Evolutionary conservation across 2,888 invertebrate genomes (phyloP).

Genomic region (Chymomyza fuscimana): DNA sequence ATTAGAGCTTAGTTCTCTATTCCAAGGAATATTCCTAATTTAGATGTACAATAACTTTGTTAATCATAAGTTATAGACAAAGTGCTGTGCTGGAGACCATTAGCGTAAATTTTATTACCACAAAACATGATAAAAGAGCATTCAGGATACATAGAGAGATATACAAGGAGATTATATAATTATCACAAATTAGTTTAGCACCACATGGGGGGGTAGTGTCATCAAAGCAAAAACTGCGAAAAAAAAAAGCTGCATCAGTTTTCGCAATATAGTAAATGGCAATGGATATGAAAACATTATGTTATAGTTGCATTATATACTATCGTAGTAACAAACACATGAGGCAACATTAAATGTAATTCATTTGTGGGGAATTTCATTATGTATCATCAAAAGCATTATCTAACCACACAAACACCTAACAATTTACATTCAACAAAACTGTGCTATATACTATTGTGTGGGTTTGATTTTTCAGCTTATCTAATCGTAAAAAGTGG

Average conservation of each 20-base stretch:
- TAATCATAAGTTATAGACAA: background rate
- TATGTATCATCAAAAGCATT: background rate
- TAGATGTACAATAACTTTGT: background rate
- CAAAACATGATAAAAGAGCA: slow-evolving; percentile 21
- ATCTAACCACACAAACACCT: background rate
- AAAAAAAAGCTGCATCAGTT: background rate
- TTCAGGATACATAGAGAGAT: slow-evolving; percentile 2
- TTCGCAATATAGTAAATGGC: background rate
- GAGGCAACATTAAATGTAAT: background rate
- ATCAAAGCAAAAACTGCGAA: background rate
- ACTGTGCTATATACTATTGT: background rate
- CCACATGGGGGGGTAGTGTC: slow-evolving; percentile 43
- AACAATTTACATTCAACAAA: background rate
- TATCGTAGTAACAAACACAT: background rate
- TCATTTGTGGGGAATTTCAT: background rate
- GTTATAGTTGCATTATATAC: background rate
- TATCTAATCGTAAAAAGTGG: slow-evolving; percentile 52
- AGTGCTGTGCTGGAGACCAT: slow-evolving; percentile 37
- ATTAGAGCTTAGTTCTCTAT: too few species aligned
- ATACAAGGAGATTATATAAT: slow-evolving; percentile 50
- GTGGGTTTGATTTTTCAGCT: slow-evolving; percentile 49
- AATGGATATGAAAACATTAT: background rate
- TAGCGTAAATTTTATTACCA: slow-evolving; percentile 64
- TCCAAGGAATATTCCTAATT: background rate
- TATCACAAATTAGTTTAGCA: slow-evolving; percentile 63